These are phyloP conservation scores for Tetrapedia diversipes DNA, from an alignment of 2,888 invertebrate species.

Conservation along the genomic window DNA sequence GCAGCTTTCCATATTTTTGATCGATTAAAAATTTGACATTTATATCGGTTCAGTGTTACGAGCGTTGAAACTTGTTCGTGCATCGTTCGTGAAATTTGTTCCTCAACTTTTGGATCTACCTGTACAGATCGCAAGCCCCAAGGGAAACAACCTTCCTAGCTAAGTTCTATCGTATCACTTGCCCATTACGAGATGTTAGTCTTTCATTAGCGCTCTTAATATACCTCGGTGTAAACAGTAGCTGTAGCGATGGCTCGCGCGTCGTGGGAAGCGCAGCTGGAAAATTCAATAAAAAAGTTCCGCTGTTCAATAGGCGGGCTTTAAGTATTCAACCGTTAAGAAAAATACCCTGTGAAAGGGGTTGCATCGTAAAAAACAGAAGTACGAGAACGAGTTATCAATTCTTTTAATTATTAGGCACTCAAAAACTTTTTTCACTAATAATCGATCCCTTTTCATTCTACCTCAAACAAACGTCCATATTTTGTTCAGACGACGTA, in stretches of 20 bases:
- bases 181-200: constrained; percentile 48
- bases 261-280: constrained; percentile 39
- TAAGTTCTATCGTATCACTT: constrained; percentile 22
- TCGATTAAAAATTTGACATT: too few species aligned
- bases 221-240: constrained; percentile 23
- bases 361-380: background rate
- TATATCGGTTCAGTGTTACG: too few species aligned
- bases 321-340: constrained; percentile 6
- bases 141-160: constrained; percentile 20
- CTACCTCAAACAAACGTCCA: too few species aligned
- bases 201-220: constrained; percentile 53
- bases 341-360: background rate
- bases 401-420: too few species aligned
- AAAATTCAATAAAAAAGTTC: constrained; percentile 42
- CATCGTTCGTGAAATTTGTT: too few species aligned
- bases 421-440: too few species aligned
- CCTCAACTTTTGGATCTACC: background rate
- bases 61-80: too few species aligned
- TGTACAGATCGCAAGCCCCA: background rate
- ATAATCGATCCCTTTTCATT: too few species aligned
- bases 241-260: background rate
- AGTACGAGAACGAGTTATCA: background rate
- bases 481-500: too few species aligned
- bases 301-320: constrained; percentile 33
- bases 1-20: too few species aligned